Percentiles rank a stretch among this genome's conserved stretches.
These are phyloP conservation scores for Eolophus roseicapilla DNA, from an alignment of 2,113 vertebrate genomes.

Conservation along the genomic window DNA sequence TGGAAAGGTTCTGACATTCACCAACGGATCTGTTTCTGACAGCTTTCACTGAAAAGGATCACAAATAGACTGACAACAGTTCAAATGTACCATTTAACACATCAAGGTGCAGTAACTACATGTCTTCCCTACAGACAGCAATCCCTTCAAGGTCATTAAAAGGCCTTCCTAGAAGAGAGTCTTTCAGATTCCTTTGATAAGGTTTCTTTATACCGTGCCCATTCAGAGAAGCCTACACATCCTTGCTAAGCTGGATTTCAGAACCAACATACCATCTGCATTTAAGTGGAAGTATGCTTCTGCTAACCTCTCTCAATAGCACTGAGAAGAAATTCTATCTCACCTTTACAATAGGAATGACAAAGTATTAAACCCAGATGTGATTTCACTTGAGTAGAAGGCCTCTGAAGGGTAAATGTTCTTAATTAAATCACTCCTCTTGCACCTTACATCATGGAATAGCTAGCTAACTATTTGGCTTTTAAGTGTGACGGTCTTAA, in stretches of 20 bases:
- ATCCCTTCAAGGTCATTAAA: conserved; percentile 34
- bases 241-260: background rate
- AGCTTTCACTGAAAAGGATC: background rate
- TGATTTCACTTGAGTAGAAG: background rate
- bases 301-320: background rate
- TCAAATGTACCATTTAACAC: conserved; percentile 19
- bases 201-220: background rate
- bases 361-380: background rate
- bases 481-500: background rate
- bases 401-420: background rate
- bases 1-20: conserved; percentile 8
- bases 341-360: background rate
- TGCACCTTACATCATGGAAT: background rate
- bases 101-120: background rate
- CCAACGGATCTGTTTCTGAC: conserved; percentile 4
- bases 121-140: background rate
- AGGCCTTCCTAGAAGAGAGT: background rate
- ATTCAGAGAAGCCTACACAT: background rate
- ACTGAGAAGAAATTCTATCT: background rate
- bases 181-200: background rate
- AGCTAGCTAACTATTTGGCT: background rate
- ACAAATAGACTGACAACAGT: background rate
- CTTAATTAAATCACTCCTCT: background rate
- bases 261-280: background rate
- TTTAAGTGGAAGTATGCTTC: background rate